Base-by-base conservation (phyloP, 1,140 invertebrate species). In the Venturia canescens region DNA sequence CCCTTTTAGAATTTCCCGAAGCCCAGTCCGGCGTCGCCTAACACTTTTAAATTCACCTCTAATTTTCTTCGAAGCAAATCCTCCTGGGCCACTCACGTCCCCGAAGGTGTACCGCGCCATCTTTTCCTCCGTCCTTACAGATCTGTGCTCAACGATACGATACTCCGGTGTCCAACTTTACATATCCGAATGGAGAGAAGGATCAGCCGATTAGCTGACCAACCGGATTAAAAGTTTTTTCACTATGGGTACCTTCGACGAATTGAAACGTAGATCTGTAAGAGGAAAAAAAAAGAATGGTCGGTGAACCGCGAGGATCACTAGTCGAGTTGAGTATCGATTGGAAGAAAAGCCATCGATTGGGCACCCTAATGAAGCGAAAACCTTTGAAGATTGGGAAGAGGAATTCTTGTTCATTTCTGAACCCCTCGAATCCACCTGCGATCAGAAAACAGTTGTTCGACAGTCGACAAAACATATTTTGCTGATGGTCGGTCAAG, bases 41-140 rank as follows among this genome's bases (percentile, higher is more conserved):
- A 29, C 6, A 66, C 27, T 29, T 66, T 66, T 66, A 66, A 66
- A 66, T 66, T 66, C 16, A 66, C 9, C 63, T 66, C 26, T 66
- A 27, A 66, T 66, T 66, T 29, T 13, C 63, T 66, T 66, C 48
- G 48, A 50, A 4, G 4, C 11, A 66, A 29, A 27, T 26, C 27
- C 63, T 66, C 23, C 15, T 29, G 27, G 27, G 63, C 23, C 11
- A 29, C 13, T 29, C 26, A 29, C 63, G 26, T 66, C 23, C 23
- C 27, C 63, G 27, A 66, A 27, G 27, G 27, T 66, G 29, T 18
- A 66, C 63, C 27, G 29, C 21, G 57, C 23, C 7, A n/a, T n/a
- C 27, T 66, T 3, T 66, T 27, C 16, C 26, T 66, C 29, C 29
- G 1, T 29, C 2, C 27, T 66, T 29, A 66, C 27, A 29, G 29